Evolutionary conservation across 1,140 invertebrate species (phyloP).

Genomic region (Drosophila melanica): DNA sequence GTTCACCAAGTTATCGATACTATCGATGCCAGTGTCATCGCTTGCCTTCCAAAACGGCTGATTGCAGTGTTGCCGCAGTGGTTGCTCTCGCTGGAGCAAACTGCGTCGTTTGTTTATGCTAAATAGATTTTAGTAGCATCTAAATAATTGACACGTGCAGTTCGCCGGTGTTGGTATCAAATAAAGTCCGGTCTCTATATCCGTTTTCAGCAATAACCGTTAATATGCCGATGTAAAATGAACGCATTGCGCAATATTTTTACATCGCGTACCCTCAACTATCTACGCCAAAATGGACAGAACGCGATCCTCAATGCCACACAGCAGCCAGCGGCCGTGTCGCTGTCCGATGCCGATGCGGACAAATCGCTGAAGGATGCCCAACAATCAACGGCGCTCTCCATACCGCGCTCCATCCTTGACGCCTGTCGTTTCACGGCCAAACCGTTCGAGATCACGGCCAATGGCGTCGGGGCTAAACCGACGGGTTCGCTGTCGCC

Average conservation of each 20-base stretch:
- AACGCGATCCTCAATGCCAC: slow-evolving; percentile 78
- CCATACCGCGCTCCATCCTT: slow-evolving; percentile 77
- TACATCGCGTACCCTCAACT: slow-evolving; percentile 73
- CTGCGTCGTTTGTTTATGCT: slow-evolving; percentile 22
- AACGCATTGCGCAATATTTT: slow-evolving; percentile 83
- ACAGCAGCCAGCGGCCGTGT: slow-evolving; percentile 62
- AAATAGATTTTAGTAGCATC: slow-evolving; percentile 14
- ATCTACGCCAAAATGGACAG: slow-evolving; percentile 78
- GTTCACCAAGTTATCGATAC: neutral
- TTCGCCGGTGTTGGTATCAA: slow-evolving; percentile 1
- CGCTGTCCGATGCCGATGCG: slow-evolving; percentile 47
- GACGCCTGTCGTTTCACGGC: slow-evolving; percentile 71
- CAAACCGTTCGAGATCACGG: slow-evolving; percentile 56
- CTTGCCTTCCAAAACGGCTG: neutral
- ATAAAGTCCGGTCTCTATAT: neutral
- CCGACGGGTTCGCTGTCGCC: slow-evolving; percentile 66
- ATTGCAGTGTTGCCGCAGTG: slow-evolving; percentile 2
- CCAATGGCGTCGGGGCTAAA: slow-evolving; percentile 12
- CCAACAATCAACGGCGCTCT: slow-evolving; percentile 58
- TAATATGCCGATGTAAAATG: slow-evolving; percentile 67
- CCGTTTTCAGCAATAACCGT: slow-evolving; percentile 27
- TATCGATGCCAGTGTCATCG: neutral
- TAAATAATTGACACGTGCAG: slow-evolving; percentile 20
- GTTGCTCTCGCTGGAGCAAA: slow-evolving; percentile 7
- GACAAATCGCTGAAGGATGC: slow-evolving; percentile 47